These are phyloP conservation scores for Drosophila simulans DNA, from an alignment of 1,140 invertebrate species.

Conservation along the genomic window DNA sequence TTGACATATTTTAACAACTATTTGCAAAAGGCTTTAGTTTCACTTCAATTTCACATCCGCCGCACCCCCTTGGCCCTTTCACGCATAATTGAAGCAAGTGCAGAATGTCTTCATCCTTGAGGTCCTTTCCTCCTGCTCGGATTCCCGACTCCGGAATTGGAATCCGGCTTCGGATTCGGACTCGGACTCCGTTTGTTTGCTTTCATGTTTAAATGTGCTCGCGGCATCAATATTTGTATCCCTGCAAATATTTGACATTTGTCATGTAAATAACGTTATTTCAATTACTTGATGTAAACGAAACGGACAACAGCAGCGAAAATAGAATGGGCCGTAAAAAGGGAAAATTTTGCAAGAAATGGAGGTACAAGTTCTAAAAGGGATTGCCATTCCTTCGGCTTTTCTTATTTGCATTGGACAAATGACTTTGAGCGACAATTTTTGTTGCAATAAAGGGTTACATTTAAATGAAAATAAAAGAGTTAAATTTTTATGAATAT, in stretches of 20 bases:
- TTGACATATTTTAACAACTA: slow-evolving; percentile 83
- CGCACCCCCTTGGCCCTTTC: slow-evolving; percentile 6
- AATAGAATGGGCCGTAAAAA: slow-evolving; percentile 7
- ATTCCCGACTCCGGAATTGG: slow-evolving; percentile 2
- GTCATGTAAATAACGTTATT: slow-evolving; percentile 79
- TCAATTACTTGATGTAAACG: slow-evolving; percentile 69
- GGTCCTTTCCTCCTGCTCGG: slow-evolving; percentile 12
- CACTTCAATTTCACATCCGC: slow-evolving; percentile 69
- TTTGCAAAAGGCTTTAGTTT: slow-evolving; percentile 82
- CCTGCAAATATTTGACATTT: slow-evolving; percentile 75
- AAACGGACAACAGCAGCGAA: slow-evolving; percentile 35
- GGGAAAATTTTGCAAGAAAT: not conserved
- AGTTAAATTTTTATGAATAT: too few relatives aligned
- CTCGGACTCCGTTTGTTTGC: slow-evolving; percentile 46
- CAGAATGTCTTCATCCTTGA: slow-evolving; percentile 73
- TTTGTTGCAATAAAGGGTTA: slow-evolving; percentile 35
- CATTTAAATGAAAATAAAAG: not conserved
- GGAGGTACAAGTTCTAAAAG: slow-evolving; percentile 17
- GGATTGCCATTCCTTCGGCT: slow-evolving; percentile 54
- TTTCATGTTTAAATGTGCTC: slow-evolving; percentile 71
- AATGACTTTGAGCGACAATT: slow-evolving; percentile 56
- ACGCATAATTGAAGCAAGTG: slow-evolving; percentile 79
- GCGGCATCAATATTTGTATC: slow-evolving; percentile 79
- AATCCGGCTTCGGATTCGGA: slow-evolving; percentile 6
- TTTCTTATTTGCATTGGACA: slow-evolving; percentile 53